Evolutionary conservation across 1,140 invertebrate species (phyloP).

Genomic region (Chymomyza costata): DNA sequence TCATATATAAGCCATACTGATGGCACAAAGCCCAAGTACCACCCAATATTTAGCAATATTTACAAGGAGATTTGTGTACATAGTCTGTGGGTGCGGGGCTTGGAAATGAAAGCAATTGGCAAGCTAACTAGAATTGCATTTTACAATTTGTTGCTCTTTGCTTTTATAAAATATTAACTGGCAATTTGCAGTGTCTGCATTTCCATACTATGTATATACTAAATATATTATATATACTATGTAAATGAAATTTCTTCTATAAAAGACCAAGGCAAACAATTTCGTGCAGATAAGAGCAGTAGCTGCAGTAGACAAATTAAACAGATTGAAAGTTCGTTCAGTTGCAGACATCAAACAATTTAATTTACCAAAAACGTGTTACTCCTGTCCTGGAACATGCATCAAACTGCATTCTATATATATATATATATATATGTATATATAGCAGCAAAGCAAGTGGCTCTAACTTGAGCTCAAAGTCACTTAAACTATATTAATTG

Average conservation of each 20-base stretch:
- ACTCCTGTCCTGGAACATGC: too few species aligned
- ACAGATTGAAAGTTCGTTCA: too few species aligned
- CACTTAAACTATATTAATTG: conserved; percentile 73
- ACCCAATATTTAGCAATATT: conserved; percentile 10
- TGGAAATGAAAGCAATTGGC: conserved; percentile 17
- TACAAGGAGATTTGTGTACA: conserved; percentile 21
- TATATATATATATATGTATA: conserved; percentile 9
- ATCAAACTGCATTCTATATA: conserved; percentile 14
- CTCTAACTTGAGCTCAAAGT: conserved; percentile 16
- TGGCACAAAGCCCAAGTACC: too few species aligned
- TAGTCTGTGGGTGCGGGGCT: background rate
- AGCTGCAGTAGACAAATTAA: too few species aligned
- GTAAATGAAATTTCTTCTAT: too few species aligned
- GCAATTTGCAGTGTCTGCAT: conserved; percentile 66
- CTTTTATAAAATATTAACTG: conserved; percentile 68
- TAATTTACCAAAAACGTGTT: too few species aligned
- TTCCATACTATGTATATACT: too few species aligned
- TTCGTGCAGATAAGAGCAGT: too few species aligned
- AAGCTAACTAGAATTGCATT: conserved; percentile 35
- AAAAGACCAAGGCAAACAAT: too few species aligned
- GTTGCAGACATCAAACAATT: too few species aligned
- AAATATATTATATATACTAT: too few species aligned
- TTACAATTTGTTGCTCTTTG: conserved; percentile 69
- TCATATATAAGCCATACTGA: conserved; percentile 1
- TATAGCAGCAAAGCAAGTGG: background rate